Evolutionary conservation across 2,888 invertebrate species (phyloP).

Genomic region (Eupithecia insigniata): DNA sequence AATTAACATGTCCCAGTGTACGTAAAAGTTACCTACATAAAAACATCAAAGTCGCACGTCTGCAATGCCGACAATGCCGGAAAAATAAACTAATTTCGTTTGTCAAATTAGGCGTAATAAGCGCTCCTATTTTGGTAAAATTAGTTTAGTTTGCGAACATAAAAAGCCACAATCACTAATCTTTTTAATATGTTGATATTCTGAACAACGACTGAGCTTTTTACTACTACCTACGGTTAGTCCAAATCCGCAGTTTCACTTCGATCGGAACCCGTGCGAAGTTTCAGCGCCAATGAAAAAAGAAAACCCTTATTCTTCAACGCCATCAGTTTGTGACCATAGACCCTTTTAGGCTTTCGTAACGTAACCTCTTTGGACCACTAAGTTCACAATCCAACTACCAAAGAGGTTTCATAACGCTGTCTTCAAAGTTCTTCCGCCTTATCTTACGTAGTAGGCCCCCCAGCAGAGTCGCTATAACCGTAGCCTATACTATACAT

Average conservation of each 20-base stretch:
- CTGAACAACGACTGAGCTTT: neutral
- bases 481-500: too few relatives aligned
- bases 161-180: neutral
- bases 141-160: slow-evolving; percentile 24
- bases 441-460: neutral
- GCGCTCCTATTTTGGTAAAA: slow-evolving; percentile 32
- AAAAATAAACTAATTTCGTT: slow-evolving; percentile 36
- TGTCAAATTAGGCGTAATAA: slow-evolving; percentile 33
- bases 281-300: neutral
- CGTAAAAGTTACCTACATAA: neutral
- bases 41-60: slow-evolving; percentile 36
- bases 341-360: neutral
- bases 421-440: neutral
- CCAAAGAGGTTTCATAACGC: neutral
- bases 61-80: slow-evolving; percentile 37
- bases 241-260: neutral
- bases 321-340: neutral
- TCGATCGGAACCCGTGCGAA: neutral
- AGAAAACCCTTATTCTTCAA: neutral
- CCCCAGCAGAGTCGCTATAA: neutral
- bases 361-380: neutral
- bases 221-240: too few relatives aligned
- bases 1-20: slow-evolving; percentile 4
- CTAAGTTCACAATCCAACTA: neutral
- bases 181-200: neutral